Evolutionary conservation across 53 echinoderm and acorn worm genomes (phyloP).

Genomic region (Luidia sarsii): DNA sequence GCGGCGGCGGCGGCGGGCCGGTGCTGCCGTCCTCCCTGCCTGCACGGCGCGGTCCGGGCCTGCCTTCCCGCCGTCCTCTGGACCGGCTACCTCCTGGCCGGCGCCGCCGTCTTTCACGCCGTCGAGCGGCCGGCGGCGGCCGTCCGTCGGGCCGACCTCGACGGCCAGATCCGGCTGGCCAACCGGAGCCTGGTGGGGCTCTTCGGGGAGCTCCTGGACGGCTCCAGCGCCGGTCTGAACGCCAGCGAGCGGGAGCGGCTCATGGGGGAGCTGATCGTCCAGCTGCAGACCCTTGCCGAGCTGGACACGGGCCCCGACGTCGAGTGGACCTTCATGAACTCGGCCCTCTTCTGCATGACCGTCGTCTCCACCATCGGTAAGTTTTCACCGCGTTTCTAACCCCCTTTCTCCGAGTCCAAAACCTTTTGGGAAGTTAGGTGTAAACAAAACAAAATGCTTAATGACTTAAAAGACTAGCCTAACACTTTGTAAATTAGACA

Average conservation of each 20-base stretch:
- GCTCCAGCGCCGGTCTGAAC: constrained; percentile 5
- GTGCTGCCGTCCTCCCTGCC: neutral
- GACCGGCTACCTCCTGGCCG: constrained; percentile 30
- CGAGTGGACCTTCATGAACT: constrained; percentile 22
- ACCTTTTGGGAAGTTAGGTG: too few species aligned
- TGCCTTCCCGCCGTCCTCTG: constrained; percentile 19
- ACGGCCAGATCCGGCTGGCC: neutral
- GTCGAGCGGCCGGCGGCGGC: constrained; percentile 26
- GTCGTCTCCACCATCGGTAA: constrained; percentile 49
- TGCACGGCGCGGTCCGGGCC: constrained; percentile 19
- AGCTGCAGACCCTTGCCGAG: neutral
- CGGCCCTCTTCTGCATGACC: constrained; percentile 48
- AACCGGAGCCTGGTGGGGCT: constrained; percentile 17
- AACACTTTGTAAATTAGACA: too few species aligned
- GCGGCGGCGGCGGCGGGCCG: neutral
- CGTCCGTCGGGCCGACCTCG: neutral
- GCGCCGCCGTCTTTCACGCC: constrained; percentile 40
- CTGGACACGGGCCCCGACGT: neutral
- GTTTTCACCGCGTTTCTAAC: too few species aligned
- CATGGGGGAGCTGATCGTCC: neutral
- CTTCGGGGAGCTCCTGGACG: constrained; percentile 19
- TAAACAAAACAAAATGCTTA: too few species aligned
- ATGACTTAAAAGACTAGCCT: too few species aligned
- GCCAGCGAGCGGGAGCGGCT: neutral
- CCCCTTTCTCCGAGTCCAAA: too few species aligned